These are phyloP conservation scores for Cabera pusaria DNA, from an alignment of 2,888 invertebrate genomes.

Conservation along the genomic window DNA sequence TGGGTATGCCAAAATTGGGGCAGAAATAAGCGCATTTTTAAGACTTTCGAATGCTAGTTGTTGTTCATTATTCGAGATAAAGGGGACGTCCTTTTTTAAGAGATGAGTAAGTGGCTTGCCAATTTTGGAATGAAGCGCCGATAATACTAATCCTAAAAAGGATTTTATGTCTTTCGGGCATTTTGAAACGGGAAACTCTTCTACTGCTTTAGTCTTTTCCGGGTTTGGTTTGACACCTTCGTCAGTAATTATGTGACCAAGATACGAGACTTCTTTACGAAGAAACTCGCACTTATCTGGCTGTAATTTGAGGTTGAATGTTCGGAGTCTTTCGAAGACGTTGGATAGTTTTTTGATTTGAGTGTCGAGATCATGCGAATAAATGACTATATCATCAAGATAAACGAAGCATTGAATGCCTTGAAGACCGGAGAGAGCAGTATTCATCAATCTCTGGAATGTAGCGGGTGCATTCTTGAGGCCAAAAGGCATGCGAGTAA, in stretches of 20 bases:
- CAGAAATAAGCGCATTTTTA: constrained; percentile 8
- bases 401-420: constrained; percentile 2
- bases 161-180: constrained; percentile 33
- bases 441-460: constrained; percentile 1
- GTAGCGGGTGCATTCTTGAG: constrained; percentile 2
- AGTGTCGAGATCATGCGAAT: not conserved
- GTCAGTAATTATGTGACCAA: constrained; percentile 29
- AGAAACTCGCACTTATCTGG: constrained; percentile 3
- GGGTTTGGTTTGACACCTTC: constrained; percentile 28
- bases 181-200: constrained; percentile 29
- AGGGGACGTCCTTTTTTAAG: constrained; percentile 7
- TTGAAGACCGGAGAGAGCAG: not conserved
- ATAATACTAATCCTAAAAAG: constrained; percentile 49
- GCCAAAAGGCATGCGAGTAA: constrained; percentile 9
- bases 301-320: not conserved
- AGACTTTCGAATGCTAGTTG: constrained; percentile 7
- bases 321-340: constrained; percentile 3
- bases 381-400: constrained; percentile 7
- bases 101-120: constrained; percentile 7
- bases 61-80: constrained; percentile 2
- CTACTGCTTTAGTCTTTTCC: constrained; percentile 29
- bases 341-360: not conserved
- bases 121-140: constrained; percentile 43
- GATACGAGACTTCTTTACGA: constrained; percentile 5
- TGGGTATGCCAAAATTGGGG: constrained; percentile 14